Conservation (phyloP, 1,140 invertebrate genomes). For the Drosophila prosaltans region DNA sequence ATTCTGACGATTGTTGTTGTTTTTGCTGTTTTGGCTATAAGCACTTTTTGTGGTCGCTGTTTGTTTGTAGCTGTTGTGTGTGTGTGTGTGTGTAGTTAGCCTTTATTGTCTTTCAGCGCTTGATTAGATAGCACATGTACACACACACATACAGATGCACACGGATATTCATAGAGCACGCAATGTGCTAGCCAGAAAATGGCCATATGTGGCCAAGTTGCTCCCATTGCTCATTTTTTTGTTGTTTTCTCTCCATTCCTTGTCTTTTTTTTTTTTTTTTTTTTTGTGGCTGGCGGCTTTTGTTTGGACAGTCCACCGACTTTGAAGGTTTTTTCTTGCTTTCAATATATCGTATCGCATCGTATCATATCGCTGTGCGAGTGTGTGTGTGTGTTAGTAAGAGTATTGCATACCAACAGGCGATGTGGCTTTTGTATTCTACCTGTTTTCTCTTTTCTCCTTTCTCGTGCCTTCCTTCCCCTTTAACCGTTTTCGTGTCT, state of each 20-base stretch:
- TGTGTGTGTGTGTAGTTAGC: slow-evolving; percentile 65
- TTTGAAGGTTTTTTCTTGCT: slow-evolving; percentile 59
- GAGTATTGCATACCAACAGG: slow-evolving; percentile 10
- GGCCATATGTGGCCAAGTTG: slow-evolving; percentile 80
- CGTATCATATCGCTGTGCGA: slow-evolving; percentile 1
- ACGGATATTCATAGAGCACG: slow-evolving; percentile 45
- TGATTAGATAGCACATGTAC: slow-evolving; percentile 69
- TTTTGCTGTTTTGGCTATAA: slow-evolving; percentile 61
- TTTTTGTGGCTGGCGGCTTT: slow-evolving; percentile 30
- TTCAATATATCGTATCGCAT: slow-evolving; percentile 13
- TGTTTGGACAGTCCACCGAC: slow-evolving; percentile 57
- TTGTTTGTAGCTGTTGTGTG: slow-evolving; percentile 65
- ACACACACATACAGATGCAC: slow-evolving; percentile 22
- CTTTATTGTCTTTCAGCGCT: slow-evolving; percentile 80
- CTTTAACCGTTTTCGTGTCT: slow-evolving; percentile 60
- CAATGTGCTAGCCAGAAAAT: slow-evolving; percentile 63
- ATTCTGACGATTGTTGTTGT: slow-evolving; percentile 25
- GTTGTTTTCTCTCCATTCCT: neutral
- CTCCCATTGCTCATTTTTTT: slow-evolving; percentile 36
- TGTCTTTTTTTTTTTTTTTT: slow-evolving; percentile 15
- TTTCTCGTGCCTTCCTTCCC: slow-evolving; percentile 19
- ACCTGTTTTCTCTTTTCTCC: slow-evolving; percentile 28
- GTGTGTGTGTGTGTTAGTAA: slow-evolving; percentile 11
- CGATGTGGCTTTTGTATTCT: slow-evolving; percentile 52
- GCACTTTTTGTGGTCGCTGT: slow-evolving; percentile 78